Percentiles rank a stretch among this genome's conserved stretches.
Evolutionary conservation across 2,888 invertebrate genomes (phyloP).

Genomic region (Pediacus dermestoides): DNA sequence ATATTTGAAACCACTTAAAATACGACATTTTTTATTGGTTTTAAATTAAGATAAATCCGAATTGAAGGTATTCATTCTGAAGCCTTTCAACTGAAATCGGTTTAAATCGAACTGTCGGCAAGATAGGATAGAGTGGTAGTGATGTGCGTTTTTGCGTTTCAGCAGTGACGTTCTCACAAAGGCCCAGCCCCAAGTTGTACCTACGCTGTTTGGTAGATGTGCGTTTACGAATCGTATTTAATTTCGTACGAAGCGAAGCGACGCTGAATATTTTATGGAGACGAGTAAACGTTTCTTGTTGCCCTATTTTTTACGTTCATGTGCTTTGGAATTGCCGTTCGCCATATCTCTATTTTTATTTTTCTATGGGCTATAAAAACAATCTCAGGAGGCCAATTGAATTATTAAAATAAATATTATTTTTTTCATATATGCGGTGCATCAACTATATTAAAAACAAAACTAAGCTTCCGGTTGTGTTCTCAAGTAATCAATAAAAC

Average conservation of each 20-base stretch:
- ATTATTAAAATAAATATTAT: no score
- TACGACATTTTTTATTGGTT: slow-evolving; percentile 7
- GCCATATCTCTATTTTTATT: slow-evolving; percentile 1
- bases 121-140: slow-evolving; percentile 6
- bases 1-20: no score
- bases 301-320: slow-evolving; percentile 5
- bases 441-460: no score
- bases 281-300: slow-evolving; percentile 8
- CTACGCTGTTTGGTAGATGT: slow-evolving; percentile 7
- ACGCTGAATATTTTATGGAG: slow-evolving; percentile 9
- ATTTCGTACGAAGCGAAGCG: slow-evolving; percentile 6
- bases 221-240: slow-evolving; percentile 9
- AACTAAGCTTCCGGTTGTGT: no score
- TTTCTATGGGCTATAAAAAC: no score
- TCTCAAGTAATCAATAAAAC: no score
- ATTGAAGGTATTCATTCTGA: slow-evolving; percentile 7
- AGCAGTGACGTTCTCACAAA: slow-evolving; percentile 9
- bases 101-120: slow-evolving; percentile 10
- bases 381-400: no score
- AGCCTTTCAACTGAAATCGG: slow-evolving; percentile 8
- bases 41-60: slow-evolving; percentile 8
- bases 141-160: slow-evolving; percentile 7
- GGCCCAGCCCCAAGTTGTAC: slow-evolving; percentile 2
- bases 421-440: no score
- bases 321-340: slow-evolving; percentile 1